Evolutionary conservation across 2,113 vertebrate species (phyloP), one percentile per base, ranked within the genome.

Genomic region (Saccopteryx leptura): DNA sequence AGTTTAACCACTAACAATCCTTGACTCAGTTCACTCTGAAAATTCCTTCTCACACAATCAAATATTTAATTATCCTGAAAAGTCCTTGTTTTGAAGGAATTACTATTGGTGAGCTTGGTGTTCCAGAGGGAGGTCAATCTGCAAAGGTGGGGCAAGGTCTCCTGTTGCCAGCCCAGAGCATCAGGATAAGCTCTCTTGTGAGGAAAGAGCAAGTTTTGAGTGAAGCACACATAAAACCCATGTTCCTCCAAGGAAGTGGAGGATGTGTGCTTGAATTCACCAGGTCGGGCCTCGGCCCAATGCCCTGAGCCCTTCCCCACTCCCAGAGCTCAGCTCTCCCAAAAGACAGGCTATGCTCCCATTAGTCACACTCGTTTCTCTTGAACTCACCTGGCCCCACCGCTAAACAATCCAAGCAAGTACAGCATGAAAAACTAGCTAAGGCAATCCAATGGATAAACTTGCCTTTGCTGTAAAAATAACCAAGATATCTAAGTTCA

Each of bases 21-120:
- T 24, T 48, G 54, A 48, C 33, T 48, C 24, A 26, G 33, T 89
- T 94, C 52, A 61, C 60, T 65, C 72, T 84, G 82, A 90, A 91
- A 58, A 82, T 50, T 66, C 78, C 72, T 79, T 56, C 75, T 31
- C 48, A 83, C 13, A 17, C 28, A 56, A n/a, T 46, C 23, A 52
- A 33, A 39, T 48, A 61, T 83, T 52, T 66, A 74, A 69, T 88
- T 63, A 81, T 26, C 48, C 82, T 50, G 33, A 74, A 60, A 93
- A 60, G 24, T 13, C 46, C 28, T 76, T 24, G 31, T 33, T 72
- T 83, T 60, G 61, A 76, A 86, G 58, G 65, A 87, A 66, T 9
- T 85, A 33, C 63, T 69, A 7, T 31, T 19, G 68, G 6, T 68
- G 89, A 56, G 18, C 26, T 78, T 93, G 48, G 33, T 58, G 46